Base-by-base conservation (phyloP, 1,140 invertebrate species). In the Neotoxoptera formosana region DNA sequence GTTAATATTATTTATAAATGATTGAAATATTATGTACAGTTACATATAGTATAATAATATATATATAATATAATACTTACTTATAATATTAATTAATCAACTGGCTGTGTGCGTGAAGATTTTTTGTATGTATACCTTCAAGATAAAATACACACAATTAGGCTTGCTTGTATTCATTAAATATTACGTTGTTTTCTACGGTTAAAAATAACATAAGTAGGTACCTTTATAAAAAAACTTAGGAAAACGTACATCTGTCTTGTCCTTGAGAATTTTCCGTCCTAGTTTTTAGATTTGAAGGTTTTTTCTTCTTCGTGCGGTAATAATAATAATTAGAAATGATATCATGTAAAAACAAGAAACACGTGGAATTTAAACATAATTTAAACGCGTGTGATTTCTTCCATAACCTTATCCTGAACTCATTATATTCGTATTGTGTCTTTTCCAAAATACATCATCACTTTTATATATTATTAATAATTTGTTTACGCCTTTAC, bases 251-350 rank as follows among this genome's bases (percentile, higher is more conserved):
- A 67, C 23, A 45, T 90, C 17, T 56, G 6, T 67, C 6, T 90
- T 67, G 56, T 90, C 89, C 89, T 90, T 67, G 89, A 67, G 56
- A 90, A 90, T 90, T 90, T 90, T 67, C 53, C 36, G 53, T 90
- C 56, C 53, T 60, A 67, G 53, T 67, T 90, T 67, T 56, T 60
- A 90, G 21, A 56, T 60, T 90, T 60, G 88, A 90, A 90, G 88
- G 88, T 90, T 90, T 67, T 60, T 90, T 45, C 36, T 88, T 48
- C 20, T 90, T 36, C 25, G 25, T 14, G 88, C 25, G 36, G 53
- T 45, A 60, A 90, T 90, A 67, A 60, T 47, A 25, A 53, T 89
- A 89, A 89, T 56, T 89, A 89, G 88, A 25, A 89, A 89, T 53
- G 86, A 89, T 53, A 89, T 89, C 87, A 53, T 89, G 34, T 53